Evolutionary conservation across 2,113 vertebrate genomes (phyloP).

Genomic region (Hystrix brachyura): DNA sequence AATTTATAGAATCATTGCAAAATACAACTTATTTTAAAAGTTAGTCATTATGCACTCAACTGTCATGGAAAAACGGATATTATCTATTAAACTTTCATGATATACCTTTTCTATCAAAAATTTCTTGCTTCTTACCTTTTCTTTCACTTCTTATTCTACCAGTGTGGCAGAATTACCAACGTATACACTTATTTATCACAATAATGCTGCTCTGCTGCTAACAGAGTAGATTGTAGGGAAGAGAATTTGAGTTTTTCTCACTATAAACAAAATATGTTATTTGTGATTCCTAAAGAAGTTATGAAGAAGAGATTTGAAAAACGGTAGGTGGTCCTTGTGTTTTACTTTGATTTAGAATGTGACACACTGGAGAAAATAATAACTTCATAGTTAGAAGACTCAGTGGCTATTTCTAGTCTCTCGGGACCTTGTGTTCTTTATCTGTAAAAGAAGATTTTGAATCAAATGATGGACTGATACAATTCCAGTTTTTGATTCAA

Average conservation of each 20-base stretch:
- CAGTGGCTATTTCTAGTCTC: neutral
- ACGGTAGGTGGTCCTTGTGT: neutral
- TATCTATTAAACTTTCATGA: neutral
- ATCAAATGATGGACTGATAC: neutral
- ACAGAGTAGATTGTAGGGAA: neutral
- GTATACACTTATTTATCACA: neutral
- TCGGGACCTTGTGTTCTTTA: neutral
- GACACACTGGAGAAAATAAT: neutral
- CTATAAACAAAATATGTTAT: neutral
- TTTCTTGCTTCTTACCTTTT: neutral
- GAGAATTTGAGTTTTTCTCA: neutral
- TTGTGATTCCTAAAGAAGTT: neutral
- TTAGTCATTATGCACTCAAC: neutral
- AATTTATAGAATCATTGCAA: neutral
- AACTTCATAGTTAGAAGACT: neutral
- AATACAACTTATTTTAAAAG: conserved; percentile 20
- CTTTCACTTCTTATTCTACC: neutral
- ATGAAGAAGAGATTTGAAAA: neutral
- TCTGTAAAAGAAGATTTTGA: neutral
- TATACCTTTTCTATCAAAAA: neutral
- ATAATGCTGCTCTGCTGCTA: neutral
- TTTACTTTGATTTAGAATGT: neutral
- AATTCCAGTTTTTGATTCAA: conserved; percentile 21
- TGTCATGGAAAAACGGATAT: neutral
- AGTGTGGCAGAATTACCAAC: neutral